Conservation (phyloP, 1,140 invertebrate genomes). For the Anastrepha ludens region DNA sequence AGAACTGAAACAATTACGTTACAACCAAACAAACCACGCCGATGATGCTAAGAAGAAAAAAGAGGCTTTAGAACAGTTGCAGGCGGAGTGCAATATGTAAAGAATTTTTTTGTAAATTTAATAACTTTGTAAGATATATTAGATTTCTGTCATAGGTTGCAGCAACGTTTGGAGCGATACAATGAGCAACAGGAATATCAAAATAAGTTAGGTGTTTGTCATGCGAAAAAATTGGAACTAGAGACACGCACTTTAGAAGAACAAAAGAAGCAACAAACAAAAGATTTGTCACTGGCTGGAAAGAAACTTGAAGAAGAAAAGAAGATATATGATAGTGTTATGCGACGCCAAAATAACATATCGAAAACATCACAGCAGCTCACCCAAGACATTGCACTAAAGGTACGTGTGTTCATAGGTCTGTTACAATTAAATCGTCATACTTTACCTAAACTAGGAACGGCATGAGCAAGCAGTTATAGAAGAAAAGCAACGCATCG, state of each 20-base stretch:
- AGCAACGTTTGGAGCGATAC: conserved; percentile 60
- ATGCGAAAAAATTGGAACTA: conserved; percentile 63
- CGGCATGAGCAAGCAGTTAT: conserved; percentile 7
- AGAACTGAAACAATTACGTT: conserved; percentile 77
- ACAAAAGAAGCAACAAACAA: conserved; percentile 55
- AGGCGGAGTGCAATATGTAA: conserved; percentile 72
- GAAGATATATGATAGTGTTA: conserved; percentile 50
- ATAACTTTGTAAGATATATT: not conserved
- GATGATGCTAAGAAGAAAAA: conserved; percentile 59
- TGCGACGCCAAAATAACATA: conserved; percentile 47
- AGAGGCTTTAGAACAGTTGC: conserved; percentile 57
- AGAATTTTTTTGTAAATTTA: conserved; percentile 72
- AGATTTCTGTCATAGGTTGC: conserved; percentile 57
- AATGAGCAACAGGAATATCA: conserved; percentile 64
- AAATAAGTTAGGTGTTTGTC: conserved; percentile 63
- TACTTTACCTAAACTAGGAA: not conserved
- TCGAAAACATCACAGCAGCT: conserved; percentile 46
- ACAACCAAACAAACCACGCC: conserved; percentile 70
- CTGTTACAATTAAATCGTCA: not conserved
- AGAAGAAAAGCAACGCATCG: not conserved
- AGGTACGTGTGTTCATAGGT: conserved; percentile 57
- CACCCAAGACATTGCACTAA: conserved; percentile 57
- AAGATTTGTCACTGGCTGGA: conserved; percentile 48
- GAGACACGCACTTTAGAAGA: conserved; percentile 56
- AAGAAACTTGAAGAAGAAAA: conserved; percentile 43